These are phyloP conservation scores for Drosophila dives DNA, from an alignment of 2,888 invertebrate species.

Conservation along the genomic window DNA sequence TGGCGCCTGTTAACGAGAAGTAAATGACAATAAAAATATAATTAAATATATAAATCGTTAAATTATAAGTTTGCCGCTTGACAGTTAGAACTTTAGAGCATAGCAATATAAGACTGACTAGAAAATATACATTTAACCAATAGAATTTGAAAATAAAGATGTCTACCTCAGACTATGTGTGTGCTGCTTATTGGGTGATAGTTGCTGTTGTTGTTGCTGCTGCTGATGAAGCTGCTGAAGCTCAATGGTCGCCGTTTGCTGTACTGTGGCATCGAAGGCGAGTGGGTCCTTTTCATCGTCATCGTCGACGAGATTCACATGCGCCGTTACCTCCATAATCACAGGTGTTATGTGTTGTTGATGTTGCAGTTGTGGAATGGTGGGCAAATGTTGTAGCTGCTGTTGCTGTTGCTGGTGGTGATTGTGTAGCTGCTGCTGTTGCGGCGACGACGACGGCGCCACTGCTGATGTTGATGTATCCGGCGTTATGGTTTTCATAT, in stretches of 20 bases:
- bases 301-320: slow-evolving; percentile 82
- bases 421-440: slow-evolving; percentile 7
- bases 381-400: slow-evolving; percentile 51
- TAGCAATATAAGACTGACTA: background rate
- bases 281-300: slow-evolving; percentile 84
- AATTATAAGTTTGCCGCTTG: background rate
- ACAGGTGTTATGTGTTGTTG: slow-evolving; percentile 61
- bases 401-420: slow-evolving; percentile 41
- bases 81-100: background rate
- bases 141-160: background rate
- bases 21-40: background rate
- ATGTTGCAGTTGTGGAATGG: slow-evolving; percentile 65
- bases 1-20: slow-evolving; percentile 84
- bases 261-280: slow-evolving; percentile 75
- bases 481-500: slow-evolving; percentile 77
- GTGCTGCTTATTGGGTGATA: slow-evolving; percentile 88
- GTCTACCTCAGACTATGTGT: slow-evolving; percentile 87
- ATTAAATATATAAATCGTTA: background rate
- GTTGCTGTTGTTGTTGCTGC: slow-evolving; percentile 31
- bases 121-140: background rate
- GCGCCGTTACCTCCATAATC: slow-evolving; percentile 79
- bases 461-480: slow-evolving; percentile 64
- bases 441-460: slow-evolving; percentile 37
- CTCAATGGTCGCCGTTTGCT: slow-evolving; percentile 27
- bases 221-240: slow-evolving; percentile 25